Conservation (phyloP, 2,113 vertebrate species). For the Salvator merianae region DNA sequence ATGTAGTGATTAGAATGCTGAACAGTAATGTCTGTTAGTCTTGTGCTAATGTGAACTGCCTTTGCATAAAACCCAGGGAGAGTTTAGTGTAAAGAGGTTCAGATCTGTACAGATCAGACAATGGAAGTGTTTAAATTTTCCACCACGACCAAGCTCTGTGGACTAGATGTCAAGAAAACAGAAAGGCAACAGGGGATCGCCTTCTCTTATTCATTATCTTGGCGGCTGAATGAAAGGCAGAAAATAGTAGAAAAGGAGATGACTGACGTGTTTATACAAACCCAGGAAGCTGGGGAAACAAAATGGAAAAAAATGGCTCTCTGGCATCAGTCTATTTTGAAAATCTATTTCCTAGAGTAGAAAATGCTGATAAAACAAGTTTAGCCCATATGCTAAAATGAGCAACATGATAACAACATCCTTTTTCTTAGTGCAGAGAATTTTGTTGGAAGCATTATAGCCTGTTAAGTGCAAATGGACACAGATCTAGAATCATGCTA, state of each 20-base stretch:
- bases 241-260: constrained; percentile 32
- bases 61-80: constrained; percentile 24
- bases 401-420: rapidly evolving
- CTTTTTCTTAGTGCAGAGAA: constrained; percentile 6
- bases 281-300: constrained; percentile 41
- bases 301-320: constrained; percentile 40
- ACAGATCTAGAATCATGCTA: not conserved
- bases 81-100: constrained; percentile 44
- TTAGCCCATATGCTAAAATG: constrained; percentile 27
- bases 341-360: constrained; percentile 36
- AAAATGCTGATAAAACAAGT: constrained; percentile 45
- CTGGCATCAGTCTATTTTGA: constrained; percentile 20
- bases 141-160: not conserved
- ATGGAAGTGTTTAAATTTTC: constrained; percentile 35
- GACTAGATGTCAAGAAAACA: constrained; percentile 35
- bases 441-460: not conserved
- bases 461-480: not conserved
- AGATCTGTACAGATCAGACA: constrained; percentile 43
- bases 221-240: constrained; percentile 33
- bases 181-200: not conserved
- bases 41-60: constrained; percentile 50
- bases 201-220: constrained; percentile 48
- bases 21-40: constrained; percentile 11
- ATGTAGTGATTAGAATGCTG: constrained; percentile 21
- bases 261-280: constrained; percentile 60